Evolutionary conservation across 2,888 invertebrate species (phyloP).

Genomic region (Anoplius nigerrimus): DNA sequence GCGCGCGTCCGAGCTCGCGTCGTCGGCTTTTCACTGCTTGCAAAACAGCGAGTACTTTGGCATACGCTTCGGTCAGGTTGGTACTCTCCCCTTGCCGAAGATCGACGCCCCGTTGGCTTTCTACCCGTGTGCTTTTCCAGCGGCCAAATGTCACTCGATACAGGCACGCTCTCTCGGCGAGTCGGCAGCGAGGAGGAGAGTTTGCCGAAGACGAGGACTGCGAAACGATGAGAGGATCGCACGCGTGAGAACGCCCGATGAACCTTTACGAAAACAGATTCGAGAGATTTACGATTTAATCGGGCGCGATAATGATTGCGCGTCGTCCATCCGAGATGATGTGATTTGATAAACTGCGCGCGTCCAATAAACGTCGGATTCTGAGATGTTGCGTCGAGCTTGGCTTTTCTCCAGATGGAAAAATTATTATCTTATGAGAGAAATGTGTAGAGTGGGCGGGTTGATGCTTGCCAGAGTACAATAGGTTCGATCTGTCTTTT

Average conservation of each 20-base stretch:
- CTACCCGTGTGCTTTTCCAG: conserved; percentile 49
- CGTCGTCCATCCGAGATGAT: background rate
- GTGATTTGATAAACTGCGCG: no score
- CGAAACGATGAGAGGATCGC: background rate
- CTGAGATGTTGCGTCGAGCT: no score
- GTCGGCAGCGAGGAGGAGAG: background rate
- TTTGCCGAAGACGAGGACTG: no score
- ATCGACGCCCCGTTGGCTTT: conserved; percentile 10
- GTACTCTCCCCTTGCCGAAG: background rate
- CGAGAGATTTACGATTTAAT: conserved; percentile 30
- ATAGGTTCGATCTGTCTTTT: no score
- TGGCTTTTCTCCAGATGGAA: no score
- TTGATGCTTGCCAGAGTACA: no score
- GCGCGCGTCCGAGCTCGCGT: conserved; percentile 15
- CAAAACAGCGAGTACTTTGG: background rate
- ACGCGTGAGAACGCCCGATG: conserved; percentile 34
- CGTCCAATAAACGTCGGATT: no score
- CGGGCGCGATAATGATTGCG: conserved; percentile 34
- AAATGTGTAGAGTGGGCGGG: no score
- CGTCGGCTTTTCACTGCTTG: conserved; percentile 1
- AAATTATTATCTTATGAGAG: no score
- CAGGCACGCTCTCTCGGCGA: background rate
- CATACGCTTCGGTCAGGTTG: background rate
- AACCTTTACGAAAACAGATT: conserved; percentile 29
- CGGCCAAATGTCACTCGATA: conserved; percentile 48